A percentile compares a stretch with the other conserved stretches of the same genome.
Evolutionary conservation across 1,140 invertebrate genomes (phyloP).

Genomic region (Monochamus saltuarius): DNA sequence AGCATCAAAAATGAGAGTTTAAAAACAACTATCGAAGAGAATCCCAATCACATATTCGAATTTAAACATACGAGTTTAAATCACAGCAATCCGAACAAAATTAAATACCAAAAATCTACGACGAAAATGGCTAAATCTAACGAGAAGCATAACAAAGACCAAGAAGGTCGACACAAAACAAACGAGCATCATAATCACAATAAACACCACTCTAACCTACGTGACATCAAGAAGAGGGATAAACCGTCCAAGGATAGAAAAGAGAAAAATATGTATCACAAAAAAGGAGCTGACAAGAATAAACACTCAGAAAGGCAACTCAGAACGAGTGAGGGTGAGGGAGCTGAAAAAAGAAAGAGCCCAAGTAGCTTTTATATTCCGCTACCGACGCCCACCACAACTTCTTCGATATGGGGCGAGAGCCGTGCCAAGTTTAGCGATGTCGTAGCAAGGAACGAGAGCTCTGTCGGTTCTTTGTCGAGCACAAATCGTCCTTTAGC

Average conservation of each 20-base stretch:
- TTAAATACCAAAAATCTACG: conserved; percentile 33
- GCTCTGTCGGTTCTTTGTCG: neutral
- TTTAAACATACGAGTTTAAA: conserved; percentile 52
- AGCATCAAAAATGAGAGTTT: neutral
- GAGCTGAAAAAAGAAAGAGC: conserved; percentile 21
- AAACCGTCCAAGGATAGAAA: conserved; percentile 43
- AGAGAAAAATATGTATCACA: conserved; percentile 40
- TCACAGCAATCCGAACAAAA: conserved; percentile 51
- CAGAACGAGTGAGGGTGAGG: neutral
- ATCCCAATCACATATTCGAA: conserved; percentile 25
- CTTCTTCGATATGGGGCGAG: conserved; percentile 55
- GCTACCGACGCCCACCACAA: conserved; percentile 26
- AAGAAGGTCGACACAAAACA: conserved; percentile 4
- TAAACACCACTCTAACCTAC: conserved; percentile 37
- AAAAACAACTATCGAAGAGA: conserved; percentile 7
- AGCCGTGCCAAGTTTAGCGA: conserved; percentile 61
- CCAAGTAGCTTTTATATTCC: conserved; percentile 17
- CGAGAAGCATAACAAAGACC: conserved; percentile 16
- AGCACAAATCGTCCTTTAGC: conserved; percentile 19
- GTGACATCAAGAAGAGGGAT: conserved; percentile 22
- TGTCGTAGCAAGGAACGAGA: conserved; percentile 55
- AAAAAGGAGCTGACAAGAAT: conserved; percentile 21
- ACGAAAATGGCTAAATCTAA: conserved; percentile 2
- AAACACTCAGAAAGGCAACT: conserved; percentile 4
- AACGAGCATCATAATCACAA: conserved; percentile 13